A percentile compares a stretch with the other conserved stretches of the same genome.
phyloP scores from a whole-genome alignment of 1,140 invertebrate genomes.

The Drosophila trapezifrons region DNA sequence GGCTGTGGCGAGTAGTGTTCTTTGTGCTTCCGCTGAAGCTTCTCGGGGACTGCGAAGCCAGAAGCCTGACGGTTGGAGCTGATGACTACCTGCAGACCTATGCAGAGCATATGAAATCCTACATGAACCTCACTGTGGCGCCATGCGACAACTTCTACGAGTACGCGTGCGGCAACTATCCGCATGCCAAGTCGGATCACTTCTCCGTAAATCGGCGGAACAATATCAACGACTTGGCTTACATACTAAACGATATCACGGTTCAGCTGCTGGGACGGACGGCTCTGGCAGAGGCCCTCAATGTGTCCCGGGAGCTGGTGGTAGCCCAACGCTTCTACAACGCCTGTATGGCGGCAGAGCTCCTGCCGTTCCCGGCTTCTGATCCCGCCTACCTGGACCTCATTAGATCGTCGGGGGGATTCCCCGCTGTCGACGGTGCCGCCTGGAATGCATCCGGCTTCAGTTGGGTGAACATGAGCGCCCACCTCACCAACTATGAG shows the following conservation, averaged over 20 bases:
- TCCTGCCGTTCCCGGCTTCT: slow-evolving; percentile 52
- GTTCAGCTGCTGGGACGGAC: slow-evolving; percentile 45
- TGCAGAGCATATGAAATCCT: slow-evolving; percentile 78
- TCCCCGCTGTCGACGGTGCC: slow-evolving; percentile 67
- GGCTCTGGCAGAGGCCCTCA: slow-evolving; percentile 37
- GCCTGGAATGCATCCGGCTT: slow-evolving; percentile 62
- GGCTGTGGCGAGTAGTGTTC: background rate
- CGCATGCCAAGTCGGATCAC: slow-evolving; percentile 58
- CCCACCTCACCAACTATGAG: slow-evolving; percentile 69
- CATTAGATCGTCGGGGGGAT: slow-evolving; percentile 71
- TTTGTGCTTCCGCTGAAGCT: background rate
- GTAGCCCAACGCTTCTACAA: slow-evolving; percentile 67
- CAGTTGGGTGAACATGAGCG: slow-evolving; percentile 79
- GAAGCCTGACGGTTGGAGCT: background rate
- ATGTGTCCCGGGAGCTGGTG: slow-evolving; percentile 54
- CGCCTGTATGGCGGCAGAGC: slow-evolving; percentile 61
- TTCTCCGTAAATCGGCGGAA: slow-evolving; percentile 46
- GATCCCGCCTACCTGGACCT: slow-evolving; percentile 67
- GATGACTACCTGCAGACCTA: slow-evolving; percentile 81
- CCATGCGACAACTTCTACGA: slow-evolving; percentile 91
- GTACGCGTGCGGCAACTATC: slow-evolving; percentile 87
- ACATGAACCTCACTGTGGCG: slow-evolving; percentile 86
- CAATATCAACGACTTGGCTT: slow-evolving; percentile 59
- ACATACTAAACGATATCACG: slow-evolving; percentile 46
- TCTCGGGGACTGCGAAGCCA: background rate